Percentiles rank a stretch among this genome's conserved stretches.
Conservation (phyloP, 2,888 invertebrate genomes). For the Sipha maydis region DNA sequence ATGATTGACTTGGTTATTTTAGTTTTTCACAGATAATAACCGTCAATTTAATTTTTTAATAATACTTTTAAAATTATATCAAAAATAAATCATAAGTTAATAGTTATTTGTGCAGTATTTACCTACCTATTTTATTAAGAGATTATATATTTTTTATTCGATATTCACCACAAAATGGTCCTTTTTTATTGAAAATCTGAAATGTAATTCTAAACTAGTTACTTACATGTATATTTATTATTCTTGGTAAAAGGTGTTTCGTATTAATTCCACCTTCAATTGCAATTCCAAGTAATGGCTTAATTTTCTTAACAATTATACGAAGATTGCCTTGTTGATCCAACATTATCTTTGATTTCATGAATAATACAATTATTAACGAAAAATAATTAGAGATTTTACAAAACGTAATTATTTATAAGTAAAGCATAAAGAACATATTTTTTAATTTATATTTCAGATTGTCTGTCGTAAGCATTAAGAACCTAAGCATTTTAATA, state of each 20-base stretch:
- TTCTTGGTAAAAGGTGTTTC: slow-evolving; percentile 91
- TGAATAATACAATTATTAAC: background rate
- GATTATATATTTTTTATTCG: too few relatives aligned
- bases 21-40: too few relatives aligned
- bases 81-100: too few relatives aligned
- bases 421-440: background rate
- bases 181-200: background rate
- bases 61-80: too few relatives aligned
- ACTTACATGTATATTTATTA: slow-evolving; percentile 95
- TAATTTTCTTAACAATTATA: slow-evolving; percentile 91
- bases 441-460: background rate
- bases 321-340: slow-evolving; percentile 89
- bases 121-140: too few relatives aligned
- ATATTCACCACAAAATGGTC: too few relatives aligned
- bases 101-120: too few relatives aligned
- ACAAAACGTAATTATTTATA: background rate
- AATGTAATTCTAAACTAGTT: background rate
- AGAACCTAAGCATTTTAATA: background rate
- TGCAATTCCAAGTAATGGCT: slow-evolving; percentile 94
- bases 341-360: slow-evolving; percentile 72
- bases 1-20: too few relatives aligned
- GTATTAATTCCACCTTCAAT: slow-evolving; percentile 98
- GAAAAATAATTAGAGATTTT: background rate
- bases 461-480: background rate
- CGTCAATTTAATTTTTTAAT: too few relatives aligned